These are phyloP conservation scores for Colletes latitarsis DNA, from an alignment of 1,140 invertebrate genomes.

Conservation along the genomic window DNA sequence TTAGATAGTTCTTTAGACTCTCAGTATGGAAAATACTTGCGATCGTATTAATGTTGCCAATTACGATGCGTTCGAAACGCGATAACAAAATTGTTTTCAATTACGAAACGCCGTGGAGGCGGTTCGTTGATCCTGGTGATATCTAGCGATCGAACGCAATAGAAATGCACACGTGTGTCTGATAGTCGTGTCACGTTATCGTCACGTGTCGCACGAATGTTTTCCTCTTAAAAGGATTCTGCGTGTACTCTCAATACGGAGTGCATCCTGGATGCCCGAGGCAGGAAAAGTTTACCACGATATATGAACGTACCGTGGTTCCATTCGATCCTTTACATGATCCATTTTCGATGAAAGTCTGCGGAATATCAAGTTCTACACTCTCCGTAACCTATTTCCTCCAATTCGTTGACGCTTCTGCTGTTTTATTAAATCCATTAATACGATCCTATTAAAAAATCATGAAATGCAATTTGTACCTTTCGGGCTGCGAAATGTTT, in stretches of 20 bases:
- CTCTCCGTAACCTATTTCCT: constrained; percentile 50
- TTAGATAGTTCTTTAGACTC: too few species aligned
- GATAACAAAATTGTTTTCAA: constrained; percentile 14
- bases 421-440: constrained; percentile 22
- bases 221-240: constrained; percentile 57
- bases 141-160: constrained; percentile 3
- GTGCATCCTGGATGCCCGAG: constrained; percentile 47
- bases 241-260: constrained; percentile 45
- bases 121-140: constrained; percentile 1
- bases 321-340: constrained; percentile 57
- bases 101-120: constrained; percentile 15
- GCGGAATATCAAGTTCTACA: constrained; percentile 55
- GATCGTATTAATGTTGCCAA: too few species aligned
- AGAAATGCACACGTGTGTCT: constrained; percentile 53
- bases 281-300: constrained; percentile 53
- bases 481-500: too few species aligned
- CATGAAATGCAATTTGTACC: too few species aligned
- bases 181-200: constrained; percentile 76
- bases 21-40: too few species aligned
- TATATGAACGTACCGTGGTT: constrained; percentile 40
- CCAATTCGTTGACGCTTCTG: neutral
- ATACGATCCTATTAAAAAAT: neutral
- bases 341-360: constrained; percentile 60
- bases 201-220: constrained; percentile 71
- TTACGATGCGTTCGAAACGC: neutral